Evolutionary conservation across 2,797 vertebrate genomes (phyloP), one percentile per base, ranked within the genome.

Genomic region (Carapus acus): DNA sequence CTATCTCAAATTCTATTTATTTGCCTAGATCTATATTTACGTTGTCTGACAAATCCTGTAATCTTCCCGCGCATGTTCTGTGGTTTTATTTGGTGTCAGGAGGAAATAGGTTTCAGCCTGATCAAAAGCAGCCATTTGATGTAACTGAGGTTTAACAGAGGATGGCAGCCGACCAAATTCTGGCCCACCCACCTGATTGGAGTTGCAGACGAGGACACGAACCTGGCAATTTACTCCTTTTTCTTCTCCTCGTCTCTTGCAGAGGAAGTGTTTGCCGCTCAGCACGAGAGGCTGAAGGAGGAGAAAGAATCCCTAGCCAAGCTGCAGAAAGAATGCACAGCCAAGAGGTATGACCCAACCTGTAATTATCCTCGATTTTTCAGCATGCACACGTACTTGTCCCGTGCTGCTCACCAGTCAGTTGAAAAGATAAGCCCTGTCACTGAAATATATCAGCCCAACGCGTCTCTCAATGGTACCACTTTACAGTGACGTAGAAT

Each of bases 281-380:
- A 94, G 65, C 87, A 88, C 7, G 84, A 91, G 73, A 86, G 84
- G 72, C 90, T 97, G 71, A 88, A 90, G 62, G 87, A 87, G 45
- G 91, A 95, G 69, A 91, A 87, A 8, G 91, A 92, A 66, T 91
- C 91, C 17, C 76, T 98, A 68, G 81, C 83, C 49, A 93, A 91
- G 72, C 61, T 90, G 69, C 91, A 90, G 65, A 97, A 96, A 74
- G 93, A 96, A 81, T 94, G 94, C 65, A 91, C 93, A 19, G 92
- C 92, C 27, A 97, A 97, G 87, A 95, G 94, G 94, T 97, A 89
- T 84, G 76, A 51, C 6, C 54, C 22, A 46, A 43, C 63, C 66
- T 67, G 39, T 72, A 71, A 80, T 84, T 77, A 76, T 31, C 16
- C 68, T 68, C 62, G 43, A 67, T 73, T 68, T 62, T 24, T 62